phyloP scores from a whole-genome alignment of 2,113 vertebrate species.

The Salvator merianae region DNA sequence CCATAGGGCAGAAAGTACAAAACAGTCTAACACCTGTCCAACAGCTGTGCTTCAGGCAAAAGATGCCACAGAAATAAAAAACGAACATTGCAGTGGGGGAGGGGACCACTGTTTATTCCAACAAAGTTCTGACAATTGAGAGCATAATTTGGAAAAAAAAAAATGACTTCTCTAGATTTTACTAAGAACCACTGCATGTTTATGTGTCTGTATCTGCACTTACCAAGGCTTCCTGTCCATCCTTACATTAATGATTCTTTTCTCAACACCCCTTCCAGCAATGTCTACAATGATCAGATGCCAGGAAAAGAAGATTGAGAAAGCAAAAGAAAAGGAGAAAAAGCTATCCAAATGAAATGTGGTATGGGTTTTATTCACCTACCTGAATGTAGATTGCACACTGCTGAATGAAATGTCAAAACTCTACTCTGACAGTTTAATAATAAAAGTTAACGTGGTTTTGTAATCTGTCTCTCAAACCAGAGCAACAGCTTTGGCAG shows the following conservation, averaged over 20 bases:
- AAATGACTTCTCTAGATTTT: not conserved
- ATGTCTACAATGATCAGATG: conserved; percentile 65
- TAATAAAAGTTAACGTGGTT: conserved; percentile 56
- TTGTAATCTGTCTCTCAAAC: conserved; percentile 44
- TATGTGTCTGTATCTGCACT: not conserved
- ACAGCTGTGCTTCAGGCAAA: too few relatives aligned
- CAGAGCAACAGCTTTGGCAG: not conserved
- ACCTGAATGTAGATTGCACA: conserved; percentile 28
- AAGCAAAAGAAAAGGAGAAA: conserved; percentile 69
- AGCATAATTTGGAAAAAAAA: not conserved
- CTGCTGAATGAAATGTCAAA: conserved; percentile 42
- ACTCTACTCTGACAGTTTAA: conserved; percentile 42
- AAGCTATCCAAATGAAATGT: conserved; percentile 62
- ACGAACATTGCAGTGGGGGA: too few relatives aligned
- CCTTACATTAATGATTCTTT: not conserved
- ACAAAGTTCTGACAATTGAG: not conserved
- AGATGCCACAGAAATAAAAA: too few relatives aligned
- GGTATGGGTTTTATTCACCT: not conserved
- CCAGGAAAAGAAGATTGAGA: conserved; percentile 67
- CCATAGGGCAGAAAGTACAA: too few relatives aligned
- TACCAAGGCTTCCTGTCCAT: too few relatives aligned
- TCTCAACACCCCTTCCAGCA: conserved; percentile 71
- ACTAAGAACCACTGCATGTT: not conserved
- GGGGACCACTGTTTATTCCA: not conserved
- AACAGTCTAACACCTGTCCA: too few relatives aligned